A percentile compares a stretch with the other conserved stretches of the same genome.
These are phyloP conservation scores for Neomonachus schauinslandi DNA, from an alignment of 2,113 vertebrate species.

Conservation along the genomic window DNA sequence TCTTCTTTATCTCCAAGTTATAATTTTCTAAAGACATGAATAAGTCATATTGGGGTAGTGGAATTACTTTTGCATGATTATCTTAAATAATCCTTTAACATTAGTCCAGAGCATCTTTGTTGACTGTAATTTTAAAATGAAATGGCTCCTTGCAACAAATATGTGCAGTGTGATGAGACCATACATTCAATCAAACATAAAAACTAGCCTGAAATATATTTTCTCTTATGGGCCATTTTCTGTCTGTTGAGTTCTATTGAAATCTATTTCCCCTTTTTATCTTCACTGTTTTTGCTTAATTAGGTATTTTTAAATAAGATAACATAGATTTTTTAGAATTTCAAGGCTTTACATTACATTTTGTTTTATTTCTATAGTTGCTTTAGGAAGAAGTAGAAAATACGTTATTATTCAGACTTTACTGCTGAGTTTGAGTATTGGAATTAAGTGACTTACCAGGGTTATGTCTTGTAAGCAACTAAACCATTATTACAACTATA, in stretches of 20 bases:
- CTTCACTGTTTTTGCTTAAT: constrained; percentile 40
- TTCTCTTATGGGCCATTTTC: neutral
- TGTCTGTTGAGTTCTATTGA: neutral
- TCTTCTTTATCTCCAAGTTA: constrained; percentile 5
- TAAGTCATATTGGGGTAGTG: neutral
- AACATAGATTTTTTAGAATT: neutral
- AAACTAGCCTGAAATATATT: constrained; percentile 1
- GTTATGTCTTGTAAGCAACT: neutral
- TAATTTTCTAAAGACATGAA: constrained; percentile 21
- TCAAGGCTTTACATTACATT: constrained; percentile 15
- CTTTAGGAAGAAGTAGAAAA: constrained; percentile 34
- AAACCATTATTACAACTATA: neutral
- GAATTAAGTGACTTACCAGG: neutral
- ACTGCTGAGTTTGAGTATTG: neutral
- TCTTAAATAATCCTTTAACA: neutral
- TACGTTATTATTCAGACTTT: neutral
- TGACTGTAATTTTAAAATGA: neutral
- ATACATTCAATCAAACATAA: neutral
- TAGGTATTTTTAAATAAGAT: constrained; percentile 50
- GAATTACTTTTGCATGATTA: constrained; percentile 19
- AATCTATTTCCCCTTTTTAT: constrained; percentile 32
- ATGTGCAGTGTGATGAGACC: neutral
- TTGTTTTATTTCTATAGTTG: constrained; percentile 20
- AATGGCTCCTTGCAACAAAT: neutral
- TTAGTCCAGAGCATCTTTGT: neutral